Base-by-base conservation (phyloP, 2,888 invertebrate genomes). In the Omphaloscelis lunosa region DNA sequence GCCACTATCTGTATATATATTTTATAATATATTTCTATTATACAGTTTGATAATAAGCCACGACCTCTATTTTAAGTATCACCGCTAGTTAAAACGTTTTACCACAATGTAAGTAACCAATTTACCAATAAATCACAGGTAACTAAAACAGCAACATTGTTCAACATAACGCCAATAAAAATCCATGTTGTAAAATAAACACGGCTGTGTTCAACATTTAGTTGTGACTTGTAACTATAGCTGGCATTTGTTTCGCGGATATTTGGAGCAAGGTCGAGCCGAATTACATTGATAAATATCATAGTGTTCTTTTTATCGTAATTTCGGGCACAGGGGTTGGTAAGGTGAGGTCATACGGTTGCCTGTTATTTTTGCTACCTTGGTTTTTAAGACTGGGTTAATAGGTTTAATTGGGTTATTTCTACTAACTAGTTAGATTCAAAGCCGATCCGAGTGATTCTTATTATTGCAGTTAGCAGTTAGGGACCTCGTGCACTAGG, bases 281-380 rank as follows among this genome's bases (percentile, higher is more conserved):
- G 84, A 91, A 91, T 92, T 91, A 89, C 87, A 84, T 84, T 90
- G 94, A 94, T 94, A 93, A 92, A 93, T 93, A 95, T 94, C 95
- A 92, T 90, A 89, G 88, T 89, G 91, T 90, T 92, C 91, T 90
- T 92, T 93, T 92, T 92, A 93, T 92, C 89, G 91, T 90, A 86
- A 91, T 87, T 91, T 92, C 89, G 88, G 77, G 72, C 67, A 74
- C 66, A 77, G 78, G 80, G 83, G 78, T 80, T 76, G 84, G 82
- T 87, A 86, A 84, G 86, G 79, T 89, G 82, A 88, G 89, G 90
- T 86, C 83, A 76, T 83, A 77, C 45, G 58, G 48, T 75, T 76
- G 77, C 20, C 27, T 79, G 39, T 51, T 79, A 68, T 67, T 69
- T 29, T 70, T n/a, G 20, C 58, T 67, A 41, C 20, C 5, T 23